These are phyloP conservation scores for Picathartes gymnocephalus DNA, from an alignment of 2,113 vertebrate genomes.

Conservation along the genomic window DNA sequence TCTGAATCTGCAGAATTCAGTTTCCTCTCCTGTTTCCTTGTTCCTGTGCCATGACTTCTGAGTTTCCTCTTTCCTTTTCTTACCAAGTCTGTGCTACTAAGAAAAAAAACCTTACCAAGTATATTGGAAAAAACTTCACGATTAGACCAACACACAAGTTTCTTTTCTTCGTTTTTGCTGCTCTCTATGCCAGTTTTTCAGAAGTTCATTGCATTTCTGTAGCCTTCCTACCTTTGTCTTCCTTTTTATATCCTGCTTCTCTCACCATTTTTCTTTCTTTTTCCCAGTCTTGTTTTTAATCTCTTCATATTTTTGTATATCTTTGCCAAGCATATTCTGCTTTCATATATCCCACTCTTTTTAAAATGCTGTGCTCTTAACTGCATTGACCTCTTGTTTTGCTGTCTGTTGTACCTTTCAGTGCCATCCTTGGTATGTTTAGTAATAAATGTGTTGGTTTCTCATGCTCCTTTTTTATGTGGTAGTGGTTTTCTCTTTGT, in stretches of 20 bases:
- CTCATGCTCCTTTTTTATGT: background rate
- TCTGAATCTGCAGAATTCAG: background rate
- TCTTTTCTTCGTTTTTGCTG: background rate
- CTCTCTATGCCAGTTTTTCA: background rate
- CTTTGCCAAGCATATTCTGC: background rate
- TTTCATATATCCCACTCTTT: accelerated
- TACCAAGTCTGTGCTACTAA: background rate
- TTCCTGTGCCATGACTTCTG: background rate
- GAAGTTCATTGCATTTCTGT: background rate
- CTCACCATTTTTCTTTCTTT: background rate
- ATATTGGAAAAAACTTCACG: background rate
- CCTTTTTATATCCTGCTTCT: background rate
- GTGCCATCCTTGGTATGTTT: background rate
- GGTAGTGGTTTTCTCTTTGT: background rate
- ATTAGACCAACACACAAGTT: background rate
- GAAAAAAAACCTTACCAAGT: background rate
- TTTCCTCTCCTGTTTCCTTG: background rate
- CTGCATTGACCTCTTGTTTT: background rate
- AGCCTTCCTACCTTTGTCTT: background rate
- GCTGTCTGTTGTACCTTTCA: background rate
- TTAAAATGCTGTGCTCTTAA: background rate
- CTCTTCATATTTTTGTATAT: background rate
- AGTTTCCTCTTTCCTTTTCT: background rate
- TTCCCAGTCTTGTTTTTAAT: background rate
- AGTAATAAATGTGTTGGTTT: background rate